Base-by-base conservation (phyloP, 2,797 vertebrate genomes). In the Gymnothorax reevesii region DNA sequence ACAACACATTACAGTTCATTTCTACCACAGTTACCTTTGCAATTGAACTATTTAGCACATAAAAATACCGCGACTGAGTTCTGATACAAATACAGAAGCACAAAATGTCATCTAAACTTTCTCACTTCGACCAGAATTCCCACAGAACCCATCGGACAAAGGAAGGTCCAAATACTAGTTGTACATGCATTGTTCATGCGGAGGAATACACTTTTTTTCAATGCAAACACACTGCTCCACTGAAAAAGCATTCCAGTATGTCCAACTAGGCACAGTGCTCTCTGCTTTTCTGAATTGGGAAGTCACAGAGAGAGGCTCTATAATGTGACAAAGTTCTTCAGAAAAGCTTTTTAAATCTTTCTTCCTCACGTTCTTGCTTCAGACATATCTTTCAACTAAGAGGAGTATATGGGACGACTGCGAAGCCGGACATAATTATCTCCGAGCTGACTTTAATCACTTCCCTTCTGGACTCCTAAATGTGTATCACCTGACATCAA, bases 361-460 rank as follows among this genome's bases (percentile, higher is more conserved):
- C 89, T 90, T 93, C 90, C 85, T 87, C 73, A 62, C 20, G 84
- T 80, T 90, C 89, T 89, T 89, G 89, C 89, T 92, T 92, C 92
- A 93, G 88, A 94, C 94, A 94, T 95, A 93, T 93, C 94, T 96
- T 96, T 96, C 94, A 96, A 95, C 94, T 94, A 94, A 91, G 91
- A 88, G 93, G 92, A 42, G 33, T 42, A 92, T 92, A 92, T 91
- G 93, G 92, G 94, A 95, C 94, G 93, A 94, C 93, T 90, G 92
- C 89, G 89, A 91, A 94, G 94, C 91, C 92, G 92, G 94, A 95
- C 94, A 93, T 95, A 95, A 96, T 96, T 95, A 96, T 93, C 93
- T 90, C 89, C 92, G 92, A 92, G 93, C 94, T 90, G 92, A 93
- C 95, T 96, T 95, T 96, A 96, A 96, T 96, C 94, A 94, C 94